Conservation (phyloP, 2,797 vertebrate species). For the Hypotaenidia okinawae region DNA sequence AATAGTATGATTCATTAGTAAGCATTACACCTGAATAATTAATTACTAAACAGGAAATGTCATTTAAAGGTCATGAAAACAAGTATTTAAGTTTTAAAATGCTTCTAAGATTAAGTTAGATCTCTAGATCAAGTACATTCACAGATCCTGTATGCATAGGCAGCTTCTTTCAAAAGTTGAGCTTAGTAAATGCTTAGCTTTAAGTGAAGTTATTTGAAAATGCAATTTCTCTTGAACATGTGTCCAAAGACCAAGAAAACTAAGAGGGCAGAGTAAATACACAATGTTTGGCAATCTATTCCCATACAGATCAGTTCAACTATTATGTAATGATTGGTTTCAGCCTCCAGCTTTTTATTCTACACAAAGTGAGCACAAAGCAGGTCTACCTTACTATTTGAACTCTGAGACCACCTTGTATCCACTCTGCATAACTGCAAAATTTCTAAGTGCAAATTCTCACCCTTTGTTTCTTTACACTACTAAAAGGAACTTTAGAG, state of each 20-base stretch:
- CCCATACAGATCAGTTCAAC: background rate
- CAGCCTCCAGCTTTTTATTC: background rate
- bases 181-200: background rate
- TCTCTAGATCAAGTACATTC: background rate
- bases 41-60: slow-evolving; percentile 5
- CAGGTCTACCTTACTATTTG: background rate
- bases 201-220: background rate
- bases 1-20: slow-evolving; percentile 13
- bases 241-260: background rate
- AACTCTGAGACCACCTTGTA: background rate
- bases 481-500: background rate
- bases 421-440: background rate
- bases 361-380: background rate
- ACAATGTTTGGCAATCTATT: background rate
- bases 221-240: background rate
- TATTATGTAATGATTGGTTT: background rate
- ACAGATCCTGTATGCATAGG: accelerated
- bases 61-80: slow-evolving; percentile 6
- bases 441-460: background rate
- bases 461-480: background rate
- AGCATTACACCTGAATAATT: slow-evolving; percentile 35
- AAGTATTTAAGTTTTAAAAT: background rate
- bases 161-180: background rate
- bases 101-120: background rate
- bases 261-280: background rate